These are phyloP conservation scores for Choristoneura fumiferana DNA, from an alignment of 1,140 invertebrate species.

Conservation along the genomic window DNA sequence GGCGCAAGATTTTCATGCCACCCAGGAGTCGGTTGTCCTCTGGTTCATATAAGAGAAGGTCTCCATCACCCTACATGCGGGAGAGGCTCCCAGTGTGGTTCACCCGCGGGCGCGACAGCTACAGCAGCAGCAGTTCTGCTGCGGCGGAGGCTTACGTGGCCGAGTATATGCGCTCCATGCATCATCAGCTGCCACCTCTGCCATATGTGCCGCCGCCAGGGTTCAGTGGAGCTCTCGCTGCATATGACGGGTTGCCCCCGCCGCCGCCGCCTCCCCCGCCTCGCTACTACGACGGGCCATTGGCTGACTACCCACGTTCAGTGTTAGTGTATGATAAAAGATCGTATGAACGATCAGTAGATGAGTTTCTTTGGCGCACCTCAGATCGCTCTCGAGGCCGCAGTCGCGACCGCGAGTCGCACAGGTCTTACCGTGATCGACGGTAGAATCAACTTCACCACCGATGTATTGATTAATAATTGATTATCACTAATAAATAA, in stretches of 20 bases:
- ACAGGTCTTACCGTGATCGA: conserved; percentile 73
- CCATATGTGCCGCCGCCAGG: conserved; percentile 84
- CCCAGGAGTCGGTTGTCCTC: conserved; percentile 70
- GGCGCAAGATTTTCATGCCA: conserved; percentile 75
- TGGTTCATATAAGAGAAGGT: conserved; percentile 79
- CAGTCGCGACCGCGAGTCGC: conserved; percentile 77
- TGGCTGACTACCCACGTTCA: conserved; percentile 79
- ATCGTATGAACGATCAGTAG: conserved; percentile 93
- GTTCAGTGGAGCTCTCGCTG: conserved; percentile 76
- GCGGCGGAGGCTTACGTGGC: conserved; percentile 87
- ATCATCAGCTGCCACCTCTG: conserved; percentile 86
- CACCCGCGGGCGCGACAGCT: conserved; percentile 69
- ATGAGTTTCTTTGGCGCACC: conserved; percentile 93
- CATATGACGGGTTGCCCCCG: conserved; percentile 86
- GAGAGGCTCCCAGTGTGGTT: conserved; percentile 72
- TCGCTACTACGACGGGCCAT: conserved; percentile 86
- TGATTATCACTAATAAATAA: conserved; percentile 63
- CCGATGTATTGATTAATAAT: conserved; percentile 65
- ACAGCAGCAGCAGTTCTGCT: conserved; percentile 79
- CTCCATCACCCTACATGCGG: conserved; percentile 76
- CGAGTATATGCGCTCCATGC: conserved; percentile 90
- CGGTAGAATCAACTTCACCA: conserved; percentile 58
- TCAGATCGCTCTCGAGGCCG: conserved; percentile 80
- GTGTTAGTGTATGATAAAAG: conserved; percentile 84
- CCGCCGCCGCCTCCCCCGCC: conserved; percentile 85